Evolutionary conservation across 2,888 invertebrate species (phyloP), one percentile per base, ranked within the genome.

Genomic region (Folsomia candida): DNA sequence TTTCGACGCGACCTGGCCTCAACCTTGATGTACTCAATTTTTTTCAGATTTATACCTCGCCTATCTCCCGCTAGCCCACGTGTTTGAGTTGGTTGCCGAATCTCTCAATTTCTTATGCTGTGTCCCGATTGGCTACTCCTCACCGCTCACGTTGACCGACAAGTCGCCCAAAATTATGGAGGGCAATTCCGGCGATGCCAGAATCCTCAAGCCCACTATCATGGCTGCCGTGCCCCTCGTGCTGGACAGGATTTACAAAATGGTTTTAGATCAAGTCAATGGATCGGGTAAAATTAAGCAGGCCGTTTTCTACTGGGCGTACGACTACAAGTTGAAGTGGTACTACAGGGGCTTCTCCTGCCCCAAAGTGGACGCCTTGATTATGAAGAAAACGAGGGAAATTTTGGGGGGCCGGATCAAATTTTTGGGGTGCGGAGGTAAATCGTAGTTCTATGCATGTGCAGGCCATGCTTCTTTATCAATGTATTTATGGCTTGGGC

Each of bases 171-270:
- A 97, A 86, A 95, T 99, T 80, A 94, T 94, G 87, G 90, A 90
- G 81, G 98, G 98, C 60, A 92, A 93, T 70, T 91, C 90, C 82
- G 99, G 99, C 2, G 99, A 99, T 84, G 94, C 96, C 14, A 90
- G 68, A 9, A 18, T 47, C 9, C 47, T 47, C 9, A 87, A 88
- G 80, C 99, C 99, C 2, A 96, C 97, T 1, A 91, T 97, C 81
- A 91, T 99, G 87, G 96, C 97, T 2, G 90, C 96, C 63, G 99
- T 99, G 59, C 99, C 99, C 72, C 86, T 97, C 67, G 97, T 99
- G 80, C 89, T 98, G 86, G 98, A 98, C 85, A 90, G 98, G n/a
- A n/a, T n/a, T n/a, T n/a, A n/a, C n/a, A n/a, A n/a, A n/a, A n/a
- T n/a, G n/a, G n/a, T n/a, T n/a, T 93, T 93, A 82, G 97, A 97